These are phyloP conservation scores for Stenodema calcarata DNA, from an alignment of 2,888 invertebrate species.

Conservation along the genomic window DNA sequence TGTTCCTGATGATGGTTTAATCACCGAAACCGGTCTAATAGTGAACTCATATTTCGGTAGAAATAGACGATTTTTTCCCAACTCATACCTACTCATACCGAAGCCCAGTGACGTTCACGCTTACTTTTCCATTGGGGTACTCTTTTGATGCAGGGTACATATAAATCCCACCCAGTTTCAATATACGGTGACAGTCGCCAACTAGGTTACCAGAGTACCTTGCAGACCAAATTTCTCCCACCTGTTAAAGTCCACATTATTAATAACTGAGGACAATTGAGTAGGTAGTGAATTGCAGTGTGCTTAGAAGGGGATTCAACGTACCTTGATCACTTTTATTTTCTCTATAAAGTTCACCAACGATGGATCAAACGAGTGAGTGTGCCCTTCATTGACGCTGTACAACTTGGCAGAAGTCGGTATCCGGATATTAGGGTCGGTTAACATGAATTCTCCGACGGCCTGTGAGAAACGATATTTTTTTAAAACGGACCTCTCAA, in stretches of 20 bases:
- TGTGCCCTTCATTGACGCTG: constrained; percentile 45
- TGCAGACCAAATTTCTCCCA: constrained; percentile 28
- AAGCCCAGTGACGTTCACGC: too few relatives aligned
- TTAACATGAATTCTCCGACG: constrained; percentile 47
- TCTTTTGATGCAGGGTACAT: constrained; percentile 49
- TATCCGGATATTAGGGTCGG: constrained; percentile 37
- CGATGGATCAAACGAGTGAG: constrained; percentile 39
- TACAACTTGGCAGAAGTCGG: constrained; percentile 38
- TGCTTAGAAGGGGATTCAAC: neutral
- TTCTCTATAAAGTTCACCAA: constrained; percentile 37
- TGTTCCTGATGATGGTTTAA: too few relatives aligned
- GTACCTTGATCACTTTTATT: constrained; percentile 40
- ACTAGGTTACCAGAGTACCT: constrained; percentile 45
- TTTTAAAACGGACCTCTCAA: too few relatives aligned
- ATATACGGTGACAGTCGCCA: constrained; percentile 38
- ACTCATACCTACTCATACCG: too few relatives aligned
- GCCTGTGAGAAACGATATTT: neutral
- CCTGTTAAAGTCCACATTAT: neutral
- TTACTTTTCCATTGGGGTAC: constrained; percentile 47
- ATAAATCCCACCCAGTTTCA: constrained; percentile 45
- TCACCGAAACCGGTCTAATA: too few relatives aligned
- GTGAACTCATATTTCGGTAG: too few relatives aligned
- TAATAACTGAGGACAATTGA: neutral
- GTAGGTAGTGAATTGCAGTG: neutral
- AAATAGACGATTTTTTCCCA: too few relatives aligned